A percentile compares a stretch with the other conserved stretches of the same genome.
Conservation (phyloP, 2,888 invertebrate genomes). For the Noctuana brunneofusca region DNA sequence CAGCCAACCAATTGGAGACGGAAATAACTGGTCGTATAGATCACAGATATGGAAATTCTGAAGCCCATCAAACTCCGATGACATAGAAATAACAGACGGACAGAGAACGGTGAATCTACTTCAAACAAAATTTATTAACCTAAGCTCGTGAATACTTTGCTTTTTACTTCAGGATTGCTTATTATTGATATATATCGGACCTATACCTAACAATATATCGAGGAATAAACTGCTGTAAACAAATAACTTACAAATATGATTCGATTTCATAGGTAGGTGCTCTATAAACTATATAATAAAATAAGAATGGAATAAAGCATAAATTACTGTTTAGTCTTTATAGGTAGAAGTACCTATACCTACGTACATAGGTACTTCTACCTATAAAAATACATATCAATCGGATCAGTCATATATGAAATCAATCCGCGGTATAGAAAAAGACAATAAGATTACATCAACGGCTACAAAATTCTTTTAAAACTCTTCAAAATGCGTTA, state of each 20-base stretch:
- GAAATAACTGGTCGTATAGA: conserved; percentile 45
- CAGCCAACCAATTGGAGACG: conserved; percentile 45
- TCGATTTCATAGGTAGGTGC: no score
- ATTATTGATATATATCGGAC: neutral
- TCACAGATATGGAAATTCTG: conserved; percentile 37
- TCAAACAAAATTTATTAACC: conserved; percentile 12
- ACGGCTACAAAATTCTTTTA: conserved; percentile 3
- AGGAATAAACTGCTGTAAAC: no score
- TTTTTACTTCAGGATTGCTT: neutral
- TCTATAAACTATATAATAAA: no score
- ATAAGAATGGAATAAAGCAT: no score
- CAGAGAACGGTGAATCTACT: conserved; percentile 12
- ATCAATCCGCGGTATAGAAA: neutral
- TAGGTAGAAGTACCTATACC: no score
- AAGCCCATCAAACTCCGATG: conserved; percentile 33
- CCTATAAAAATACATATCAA: neutral
- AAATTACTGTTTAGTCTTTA: no score
- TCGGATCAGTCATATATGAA: neutral
- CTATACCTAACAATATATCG: no score
- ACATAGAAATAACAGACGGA: conserved; percentile 18
- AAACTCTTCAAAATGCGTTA: no score
- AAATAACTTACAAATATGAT: no score
- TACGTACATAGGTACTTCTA: no score
- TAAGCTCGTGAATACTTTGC: neutral
- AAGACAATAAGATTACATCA: conserved; percentile 1